Percentiles rank a stretch among this genome's conserved stretches.
phyloP scores from a whole-genome alignment of 2,797 vertebrate species.

The Rhadinocentrus ornatus region DNA sequence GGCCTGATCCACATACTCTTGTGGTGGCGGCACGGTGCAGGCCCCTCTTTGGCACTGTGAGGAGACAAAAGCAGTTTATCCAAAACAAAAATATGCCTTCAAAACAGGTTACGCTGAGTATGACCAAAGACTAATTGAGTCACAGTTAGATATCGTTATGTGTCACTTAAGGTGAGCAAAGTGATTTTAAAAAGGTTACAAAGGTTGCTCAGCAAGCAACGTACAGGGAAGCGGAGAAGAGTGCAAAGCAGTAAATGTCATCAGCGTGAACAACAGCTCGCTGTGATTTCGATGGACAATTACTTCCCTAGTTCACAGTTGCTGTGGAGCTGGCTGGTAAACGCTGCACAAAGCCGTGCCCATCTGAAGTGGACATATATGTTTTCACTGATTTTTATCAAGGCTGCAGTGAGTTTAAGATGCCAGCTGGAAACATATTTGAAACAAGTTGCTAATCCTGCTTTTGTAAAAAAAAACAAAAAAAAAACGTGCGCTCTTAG shows the following conservation, averaged over 20 bases:
- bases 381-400: background rate
- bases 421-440: no score
- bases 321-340: background rate
- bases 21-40: slow-evolving; percentile 77
- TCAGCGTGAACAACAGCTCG: background rate
- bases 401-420: background rate
- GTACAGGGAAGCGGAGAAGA: background rate
- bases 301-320: background rate
- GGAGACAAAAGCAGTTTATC: slow-evolving; percentile 38
- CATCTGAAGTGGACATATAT: background rate
- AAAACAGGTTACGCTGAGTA: slow-evolving; percentile 6
- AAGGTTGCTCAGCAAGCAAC: background rate
- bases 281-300: slow-evolving; percentile 1
- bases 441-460: no score
- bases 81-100: slow-evolving; percentile 5
- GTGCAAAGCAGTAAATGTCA: slow-evolving; percentile 11
- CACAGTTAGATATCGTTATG: slow-evolving; percentile 10
- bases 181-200: slow-evolving; percentile 1
- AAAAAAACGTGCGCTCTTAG: no score
- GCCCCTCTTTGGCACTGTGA: slow-evolving; percentile 75
- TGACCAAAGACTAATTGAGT: slow-evolving; percentile 4
- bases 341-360: background rate
- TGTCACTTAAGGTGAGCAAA: slow-evolving; percentile 10
- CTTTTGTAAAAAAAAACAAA: no score
- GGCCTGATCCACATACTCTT: slow-evolving; percentile 78